phyloP scores from a whole-genome alignment of 2,797 vertebrate species.

The Rhynchonycteris naso region DNA sequence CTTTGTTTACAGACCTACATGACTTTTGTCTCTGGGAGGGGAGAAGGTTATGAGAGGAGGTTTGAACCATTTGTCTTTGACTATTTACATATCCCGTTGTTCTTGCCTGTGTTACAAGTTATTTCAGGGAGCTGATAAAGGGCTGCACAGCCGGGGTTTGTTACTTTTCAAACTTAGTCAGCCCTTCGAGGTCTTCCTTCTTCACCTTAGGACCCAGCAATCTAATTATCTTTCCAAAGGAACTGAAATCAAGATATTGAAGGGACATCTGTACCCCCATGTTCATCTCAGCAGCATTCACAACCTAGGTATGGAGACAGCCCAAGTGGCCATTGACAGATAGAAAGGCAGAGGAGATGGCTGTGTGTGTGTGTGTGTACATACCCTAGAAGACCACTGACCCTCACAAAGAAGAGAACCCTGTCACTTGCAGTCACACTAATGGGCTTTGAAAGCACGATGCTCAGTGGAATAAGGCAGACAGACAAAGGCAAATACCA shows the following conservation, averaged over 20 bases:
- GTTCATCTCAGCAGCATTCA: neutral
- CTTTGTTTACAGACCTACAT: too few relatives aligned
- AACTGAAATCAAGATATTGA: neutral
- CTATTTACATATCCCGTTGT: too few relatives aligned
- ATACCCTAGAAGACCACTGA: neutral
- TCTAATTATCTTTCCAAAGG: neutral
- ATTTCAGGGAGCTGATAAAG: too few relatives aligned
- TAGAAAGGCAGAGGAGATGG: fast-evolving
- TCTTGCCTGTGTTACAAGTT: too few relatives aligned
- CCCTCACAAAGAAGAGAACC: too few relatives aligned
- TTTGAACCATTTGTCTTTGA: too few relatives aligned
- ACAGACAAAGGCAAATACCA: neutral
- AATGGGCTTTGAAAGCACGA: too few relatives aligned
- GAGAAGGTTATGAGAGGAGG: too few relatives aligned
- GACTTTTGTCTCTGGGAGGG: too few relatives aligned
- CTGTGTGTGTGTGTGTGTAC: fast-evolving
- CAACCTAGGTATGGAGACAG: fast-evolving
- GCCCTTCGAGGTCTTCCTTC: too few relatives aligned
- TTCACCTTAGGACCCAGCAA: neutral
- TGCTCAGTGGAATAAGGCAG: neutral
- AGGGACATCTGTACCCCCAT: neutral
- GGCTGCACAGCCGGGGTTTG: too few relatives aligned
- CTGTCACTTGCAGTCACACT: fast-evolving
- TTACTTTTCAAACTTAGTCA: too few relatives aligned
- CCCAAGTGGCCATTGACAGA: fast-evolving